A percentile compares a stretch with the other conserved stretches of the same genome.
Conservation (phyloP, 2,113 vertebrate species). For the Anolis carolinensis region DNA sequence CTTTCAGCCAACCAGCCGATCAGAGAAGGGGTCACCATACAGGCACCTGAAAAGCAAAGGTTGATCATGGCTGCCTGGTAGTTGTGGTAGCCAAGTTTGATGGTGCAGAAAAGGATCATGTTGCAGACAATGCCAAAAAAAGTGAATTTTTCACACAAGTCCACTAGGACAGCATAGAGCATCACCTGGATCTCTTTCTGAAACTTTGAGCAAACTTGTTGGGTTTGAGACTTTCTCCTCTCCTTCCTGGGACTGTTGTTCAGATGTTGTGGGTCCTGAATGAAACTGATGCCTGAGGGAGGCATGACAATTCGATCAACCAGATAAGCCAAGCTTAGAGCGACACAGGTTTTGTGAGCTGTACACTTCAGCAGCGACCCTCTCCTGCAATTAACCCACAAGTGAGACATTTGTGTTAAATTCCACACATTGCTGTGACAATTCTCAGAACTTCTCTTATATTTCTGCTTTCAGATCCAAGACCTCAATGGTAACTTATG, state of each 20-base stretch:
- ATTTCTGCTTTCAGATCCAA: slow-evolving; percentile 45
- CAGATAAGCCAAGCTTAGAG: background rate
- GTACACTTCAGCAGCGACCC: slow-evolving; percentile 34
- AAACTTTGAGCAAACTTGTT: background rate
- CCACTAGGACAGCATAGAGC: slow-evolving; percentile 86
- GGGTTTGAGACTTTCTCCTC: background rate
- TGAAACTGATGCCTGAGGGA: slow-evolving; percentile 24
- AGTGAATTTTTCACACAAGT: slow-evolving; percentile 88
- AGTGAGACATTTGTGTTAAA: slow-evolving; percentile 64
- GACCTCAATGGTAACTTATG: slow-evolving; percentile 28
- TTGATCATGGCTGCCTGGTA: slow-evolving; percentile 86
- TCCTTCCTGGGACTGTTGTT: slow-evolving; percentile 14
- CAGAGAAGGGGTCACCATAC: slow-evolving; percentile 79
- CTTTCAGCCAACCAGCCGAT: slow-evolving; percentile 84
- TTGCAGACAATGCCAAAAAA: slow-evolving; percentile 93
- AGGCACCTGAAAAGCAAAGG: slow-evolving; percentile 88
- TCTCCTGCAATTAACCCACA: slow-evolving; percentile 60
- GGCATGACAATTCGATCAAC: slow-evolving; percentile 62
- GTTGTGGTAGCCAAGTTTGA: slow-evolving; percentile 84
- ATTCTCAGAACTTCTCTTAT: slow-evolving; percentile 57
- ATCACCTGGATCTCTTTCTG: slow-evolving; percentile 64
- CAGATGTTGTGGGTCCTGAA: background rate
- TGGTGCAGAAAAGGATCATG: slow-evolving; percentile 89
- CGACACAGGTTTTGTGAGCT: slow-evolving; percentile 31
- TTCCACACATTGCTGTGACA: slow-evolving; percentile 71